phyloP scores from a whole-genome alignment of 2,888 invertebrate genomes.

The Priapulus caudatus region DNA sequence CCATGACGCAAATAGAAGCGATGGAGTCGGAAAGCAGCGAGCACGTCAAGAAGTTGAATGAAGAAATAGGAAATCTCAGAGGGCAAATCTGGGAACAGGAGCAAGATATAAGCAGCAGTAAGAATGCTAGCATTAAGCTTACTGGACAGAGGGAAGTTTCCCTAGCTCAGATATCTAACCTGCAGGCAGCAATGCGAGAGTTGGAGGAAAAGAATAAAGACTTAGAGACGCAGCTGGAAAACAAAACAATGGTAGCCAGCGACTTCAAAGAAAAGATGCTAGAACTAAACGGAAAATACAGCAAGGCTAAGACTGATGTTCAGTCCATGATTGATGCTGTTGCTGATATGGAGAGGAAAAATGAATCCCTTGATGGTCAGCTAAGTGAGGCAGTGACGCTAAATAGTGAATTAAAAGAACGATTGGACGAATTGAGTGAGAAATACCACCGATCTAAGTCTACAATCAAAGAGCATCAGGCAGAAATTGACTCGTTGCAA shows the following conservation, averaged over 20 bases:
- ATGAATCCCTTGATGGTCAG: neutral
- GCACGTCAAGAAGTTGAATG: neutral
- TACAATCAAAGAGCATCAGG: neutral
- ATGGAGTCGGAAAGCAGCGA: neutral
- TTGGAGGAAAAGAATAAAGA: neutral
- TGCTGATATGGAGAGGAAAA: neutral
- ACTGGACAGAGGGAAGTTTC: neutral
- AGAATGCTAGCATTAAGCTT: no score
- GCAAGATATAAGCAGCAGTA: neutral
- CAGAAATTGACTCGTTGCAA: neutral
- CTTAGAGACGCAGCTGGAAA: neutral
- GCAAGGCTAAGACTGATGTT: neutral
- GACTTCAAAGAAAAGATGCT: neutral
- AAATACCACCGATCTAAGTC: neutral
- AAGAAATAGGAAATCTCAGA: neutral
- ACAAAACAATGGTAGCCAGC: neutral
- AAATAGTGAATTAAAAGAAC: neutral
- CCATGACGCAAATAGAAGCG: neutral
- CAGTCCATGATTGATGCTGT: neutral
- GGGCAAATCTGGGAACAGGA: neutral
- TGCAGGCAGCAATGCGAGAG: neutral
- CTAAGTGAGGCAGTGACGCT: neutral
- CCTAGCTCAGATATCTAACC: neutral
- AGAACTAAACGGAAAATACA: neutral
- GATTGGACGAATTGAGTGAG: slow-evolving; percentile 3